Percentiles rank a stretch among this genome's conserved stretches.
Evolutionary conservation across 2,888 invertebrate genomes (phyloP).

Genomic region (Ecliptopera silaceata): DNA sequence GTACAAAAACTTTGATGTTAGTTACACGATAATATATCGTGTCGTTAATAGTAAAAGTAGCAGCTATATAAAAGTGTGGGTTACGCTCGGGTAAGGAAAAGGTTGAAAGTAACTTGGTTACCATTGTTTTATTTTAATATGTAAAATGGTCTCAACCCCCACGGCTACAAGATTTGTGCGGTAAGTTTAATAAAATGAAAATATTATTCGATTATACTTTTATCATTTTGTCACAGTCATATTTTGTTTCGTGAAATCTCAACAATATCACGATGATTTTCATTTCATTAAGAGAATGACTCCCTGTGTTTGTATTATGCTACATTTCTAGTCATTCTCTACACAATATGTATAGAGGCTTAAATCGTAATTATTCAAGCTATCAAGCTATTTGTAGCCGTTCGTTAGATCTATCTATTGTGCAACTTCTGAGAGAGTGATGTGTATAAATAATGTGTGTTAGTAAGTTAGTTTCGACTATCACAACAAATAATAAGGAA

Average conservation of each 20-base stretch:
- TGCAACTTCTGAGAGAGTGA: constrained; percentile 7
- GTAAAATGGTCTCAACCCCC: constrained; percentile 5
- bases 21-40: too few species aligned
- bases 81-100: not conserved
- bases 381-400: constrained; percentile 14
- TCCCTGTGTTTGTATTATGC: too few species aligned
- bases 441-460: constrained; percentile 1
- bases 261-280: too few species aligned
- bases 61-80: too few species aligned
- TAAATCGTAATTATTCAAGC: constrained; percentile 26
- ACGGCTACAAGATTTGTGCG: not conserved
- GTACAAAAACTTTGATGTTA: too few species aligned
- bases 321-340: not conserved
- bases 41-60: too few species aligned
- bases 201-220: too few species aligned
- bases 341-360: constrained; percentile 23
- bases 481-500: too few species aligned
- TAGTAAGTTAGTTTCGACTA: not conserved
- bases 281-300: too few species aligned
- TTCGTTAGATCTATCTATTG: constrained; percentile 13
- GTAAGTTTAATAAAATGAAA: too few species aligned
- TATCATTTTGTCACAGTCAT: too few species aligned
- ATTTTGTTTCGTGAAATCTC: too few species aligned
- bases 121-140: not conserved
- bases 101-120: not conserved